Conservation (phyloP, 23 tunicate genomes). For the Trididemnum clinides region DNA sequence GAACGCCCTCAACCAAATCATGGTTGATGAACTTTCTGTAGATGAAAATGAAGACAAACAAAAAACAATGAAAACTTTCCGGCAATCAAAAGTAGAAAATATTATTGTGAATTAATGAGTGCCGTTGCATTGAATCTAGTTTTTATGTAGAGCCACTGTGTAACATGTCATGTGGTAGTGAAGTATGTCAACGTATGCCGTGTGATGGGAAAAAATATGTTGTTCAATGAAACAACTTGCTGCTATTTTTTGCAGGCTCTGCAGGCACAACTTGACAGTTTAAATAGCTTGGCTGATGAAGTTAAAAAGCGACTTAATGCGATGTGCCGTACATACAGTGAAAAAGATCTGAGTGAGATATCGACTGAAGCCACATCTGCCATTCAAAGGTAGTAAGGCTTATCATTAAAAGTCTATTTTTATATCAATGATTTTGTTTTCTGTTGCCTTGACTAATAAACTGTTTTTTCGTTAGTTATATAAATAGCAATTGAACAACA, state of each 20-base stretch:
- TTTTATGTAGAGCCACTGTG: not conserved
- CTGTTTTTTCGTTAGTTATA: no score
- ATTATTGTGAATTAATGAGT: not conserved
- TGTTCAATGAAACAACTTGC: no score
- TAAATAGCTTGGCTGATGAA: conserved; percentile 59
- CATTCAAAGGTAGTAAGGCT: not conserved
- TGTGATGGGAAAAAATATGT: no score
- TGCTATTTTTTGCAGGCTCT: not conserved
- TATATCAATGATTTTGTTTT: not conserved
- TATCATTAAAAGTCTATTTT: no score
- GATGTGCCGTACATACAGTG: conserved; percentile 78
- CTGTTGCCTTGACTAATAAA: no score
- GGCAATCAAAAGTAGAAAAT: not conserved
- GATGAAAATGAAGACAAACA: not conserved
- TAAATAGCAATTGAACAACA: no score
- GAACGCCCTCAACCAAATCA: conserved; percentile 18
- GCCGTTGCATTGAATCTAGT: not conserved
- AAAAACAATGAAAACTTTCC: not conserved
- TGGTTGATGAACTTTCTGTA: conserved; percentile 13
- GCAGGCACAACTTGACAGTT: not conserved
- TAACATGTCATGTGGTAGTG: not conserved
- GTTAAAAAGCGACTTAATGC: conserved; percentile 68
- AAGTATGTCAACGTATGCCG: no score
- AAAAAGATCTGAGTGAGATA: conserved; percentile 47
- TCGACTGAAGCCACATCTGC: conserved; percentile 14